These are phyloP conservation scores for Mus spicilegus DNA, from an alignment of 2,113 vertebrate species.

Conservation along the genomic window DNA sequence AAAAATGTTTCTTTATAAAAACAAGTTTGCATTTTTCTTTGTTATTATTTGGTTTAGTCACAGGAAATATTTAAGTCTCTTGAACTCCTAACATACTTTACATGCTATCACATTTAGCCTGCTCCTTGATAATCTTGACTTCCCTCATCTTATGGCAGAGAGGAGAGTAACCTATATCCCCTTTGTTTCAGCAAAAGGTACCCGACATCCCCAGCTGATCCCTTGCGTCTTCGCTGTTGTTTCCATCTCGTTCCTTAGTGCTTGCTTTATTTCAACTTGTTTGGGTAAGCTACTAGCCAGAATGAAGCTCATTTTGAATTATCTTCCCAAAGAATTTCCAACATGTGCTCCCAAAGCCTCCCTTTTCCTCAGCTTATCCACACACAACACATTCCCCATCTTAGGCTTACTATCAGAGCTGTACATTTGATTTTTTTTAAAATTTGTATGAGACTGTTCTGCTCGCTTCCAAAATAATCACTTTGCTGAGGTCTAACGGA, in stretches of 20 bases:
- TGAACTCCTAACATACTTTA: not conserved
- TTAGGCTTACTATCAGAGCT: slow-evolving; percentile 20
- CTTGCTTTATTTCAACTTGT: slow-evolving; percentile 64
- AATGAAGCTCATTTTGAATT: not conserved
- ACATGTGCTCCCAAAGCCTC: not conserved
- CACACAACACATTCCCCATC: not conserved
- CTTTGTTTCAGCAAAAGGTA: not conserved
- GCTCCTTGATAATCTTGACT: not conserved
- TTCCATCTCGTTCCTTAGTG: slow-evolving; percentile 46
- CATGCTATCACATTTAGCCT: not conserved
- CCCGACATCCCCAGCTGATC: not conserved
- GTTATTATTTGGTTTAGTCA: slow-evolving; percentile 1
- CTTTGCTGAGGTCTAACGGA: not conserved
- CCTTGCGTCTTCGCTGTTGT: slow-evolving; percentile 21
- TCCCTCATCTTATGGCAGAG: not conserved
- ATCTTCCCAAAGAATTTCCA: not conserved
- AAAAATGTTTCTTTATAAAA: not conserved
- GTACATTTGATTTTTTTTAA: not conserved
- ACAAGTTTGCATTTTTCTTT: not conserved
- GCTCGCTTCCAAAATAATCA: not conserved
- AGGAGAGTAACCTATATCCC: not conserved
- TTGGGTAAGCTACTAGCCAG: slow-evolving; percentile 58
- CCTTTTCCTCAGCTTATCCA: not conserved
- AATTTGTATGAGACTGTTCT: not conserved
- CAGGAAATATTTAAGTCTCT: not conserved